Evolutionary conservation across 2,113 vertebrate genomes (phyloP).

Genomic region (Phainopepla nitens): DNA sequence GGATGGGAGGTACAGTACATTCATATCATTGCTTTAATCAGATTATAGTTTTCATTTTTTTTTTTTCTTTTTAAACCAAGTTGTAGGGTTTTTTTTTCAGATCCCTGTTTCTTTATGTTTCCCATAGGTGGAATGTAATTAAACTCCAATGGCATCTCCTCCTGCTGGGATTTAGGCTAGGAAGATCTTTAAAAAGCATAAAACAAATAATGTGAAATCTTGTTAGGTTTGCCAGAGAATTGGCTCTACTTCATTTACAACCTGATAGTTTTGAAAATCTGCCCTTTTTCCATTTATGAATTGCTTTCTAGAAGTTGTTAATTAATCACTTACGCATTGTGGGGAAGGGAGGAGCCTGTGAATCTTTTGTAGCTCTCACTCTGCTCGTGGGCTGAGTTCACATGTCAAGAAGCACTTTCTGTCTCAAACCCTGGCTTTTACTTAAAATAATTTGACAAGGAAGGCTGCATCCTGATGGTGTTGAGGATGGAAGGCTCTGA

Average conservation of each 20-base stretch:
- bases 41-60: background rate
- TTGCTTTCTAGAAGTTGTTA: conserved; percentile 35
- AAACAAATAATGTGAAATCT: conserved; percentile 46
- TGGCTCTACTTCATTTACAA: conserved; percentile 10
- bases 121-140: conserved; percentile 68
- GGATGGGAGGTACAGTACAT: background rate
- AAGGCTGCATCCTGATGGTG: rapidly evolving
- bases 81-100: conserved; percentile 40
- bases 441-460: background rate
- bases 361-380: background rate
- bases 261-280: conserved; percentile 34
- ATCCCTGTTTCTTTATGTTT: conserved; percentile 47
- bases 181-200: conserved; percentile 42
- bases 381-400: background rate
- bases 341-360: background rate
- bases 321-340: conserved; percentile 7
- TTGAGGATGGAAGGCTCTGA: background rate
- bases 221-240: conserved; percentile 47
- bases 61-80: background rate
- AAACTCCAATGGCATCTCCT: conserved; percentile 54
- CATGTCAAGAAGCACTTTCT: background rate
- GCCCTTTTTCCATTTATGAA: conserved; percentile 1
- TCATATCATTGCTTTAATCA: conserved; percentile 35
- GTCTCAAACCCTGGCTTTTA: background rate
- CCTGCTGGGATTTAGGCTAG: conserved; percentile 59